Evolutionary conservation across 2,797 vertebrate species (phyloP), one percentile per base, ranked within the genome.

Genomic region (Monodelphis domestica): DNA sequence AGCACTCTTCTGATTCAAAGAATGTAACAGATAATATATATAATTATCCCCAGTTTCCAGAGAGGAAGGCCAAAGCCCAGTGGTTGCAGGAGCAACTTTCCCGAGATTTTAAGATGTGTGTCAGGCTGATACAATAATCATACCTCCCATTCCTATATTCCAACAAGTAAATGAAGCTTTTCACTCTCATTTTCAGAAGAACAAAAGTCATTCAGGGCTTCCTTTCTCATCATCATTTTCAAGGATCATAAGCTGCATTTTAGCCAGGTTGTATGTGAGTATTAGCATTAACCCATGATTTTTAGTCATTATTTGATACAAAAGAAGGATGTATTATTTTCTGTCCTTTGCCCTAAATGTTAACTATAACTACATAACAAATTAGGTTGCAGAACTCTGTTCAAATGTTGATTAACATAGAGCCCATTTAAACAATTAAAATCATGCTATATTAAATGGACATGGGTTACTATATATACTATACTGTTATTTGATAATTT

Each of bases 81-180:
- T n/a, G 21, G 26, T 9, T 14, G 50, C 70, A 26, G 3, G 14
- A 53, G 45, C 51, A 45, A 52, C 51, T 87, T 45, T 54, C 26
- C 51, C 90, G 53, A 56, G 91, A 59, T 24, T 29, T 38, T 26
- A 28, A 54, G 56, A 52, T 51, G 33, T 52, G 2, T 2, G 38
- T 7, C 7, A 12, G 4, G 11, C 24, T 6, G 52, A 50, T 24
- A 1, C 10, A 89, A 14, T 0, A 3, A 29, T 9, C 0, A 0
- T 0, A 0, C n/a, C 88, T 90, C 53, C 21, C 4, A 9, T 89
- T 50, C 52, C 53, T 33, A 17, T 0, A 2, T 2, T 50, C 53
- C n/a, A 33, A 51, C 0, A 17, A 63, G 6, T 14, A 59, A 63
- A 53, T 0, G 38, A 59, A 17, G n/a, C 21, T 45, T 21, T 51